Conservation (phyloP, 2,113 vertebrate species). For the Poeciliopsis turrubarensis region DNA sequence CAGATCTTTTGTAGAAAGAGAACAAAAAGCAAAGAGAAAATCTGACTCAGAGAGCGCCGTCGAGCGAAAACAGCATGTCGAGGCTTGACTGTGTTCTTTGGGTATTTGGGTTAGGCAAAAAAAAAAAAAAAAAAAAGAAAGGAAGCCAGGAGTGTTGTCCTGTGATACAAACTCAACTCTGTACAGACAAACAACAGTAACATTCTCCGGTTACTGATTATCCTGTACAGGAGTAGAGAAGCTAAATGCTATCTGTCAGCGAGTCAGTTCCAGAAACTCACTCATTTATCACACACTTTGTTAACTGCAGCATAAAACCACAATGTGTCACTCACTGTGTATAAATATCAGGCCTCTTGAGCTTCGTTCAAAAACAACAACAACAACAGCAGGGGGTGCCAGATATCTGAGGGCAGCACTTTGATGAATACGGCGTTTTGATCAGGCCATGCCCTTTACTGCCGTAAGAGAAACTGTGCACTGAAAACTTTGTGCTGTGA, state of each 20-base stretch:
- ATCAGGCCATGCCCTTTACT: constrained; percentile 45
- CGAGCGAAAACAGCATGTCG: constrained; percentile 30
- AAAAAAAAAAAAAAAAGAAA: too few species aligned
- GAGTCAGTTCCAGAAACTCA: not conserved
- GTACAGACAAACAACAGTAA: constrained; percentile 8
- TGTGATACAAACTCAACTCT: constrained; percentile 13
- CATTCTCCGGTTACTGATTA: not conserved
- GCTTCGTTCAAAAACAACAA: constrained; percentile 50
- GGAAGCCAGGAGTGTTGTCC: not conserved
- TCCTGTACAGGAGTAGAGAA: not conserved
- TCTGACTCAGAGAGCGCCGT: constrained; percentile 12
- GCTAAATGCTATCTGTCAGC: not conserved
- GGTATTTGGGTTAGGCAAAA: constrained; percentile 66
- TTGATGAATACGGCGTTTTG: constrained; percentile 39
- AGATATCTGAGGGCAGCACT: constrained; percentile 67
- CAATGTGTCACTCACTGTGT: constrained; percentile 1
- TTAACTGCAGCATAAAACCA: not conserved
- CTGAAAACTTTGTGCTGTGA: not conserved
- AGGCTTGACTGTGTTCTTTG: constrained; percentile 53
- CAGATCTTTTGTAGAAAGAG: not conserved
- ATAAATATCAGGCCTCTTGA: not conserved
- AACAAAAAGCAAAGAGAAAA: not conserved
- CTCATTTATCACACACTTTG: constrained; percentile 29
- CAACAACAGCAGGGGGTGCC: constrained; percentile 74
- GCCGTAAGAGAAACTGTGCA: not conserved